Percentiles rank a stretch among this genome's conserved stretches.
Evolutionary conservation across 2,797 vertebrate genomes (phyloP).

Genomic region (Pipistrellus nathusii): DNA sequence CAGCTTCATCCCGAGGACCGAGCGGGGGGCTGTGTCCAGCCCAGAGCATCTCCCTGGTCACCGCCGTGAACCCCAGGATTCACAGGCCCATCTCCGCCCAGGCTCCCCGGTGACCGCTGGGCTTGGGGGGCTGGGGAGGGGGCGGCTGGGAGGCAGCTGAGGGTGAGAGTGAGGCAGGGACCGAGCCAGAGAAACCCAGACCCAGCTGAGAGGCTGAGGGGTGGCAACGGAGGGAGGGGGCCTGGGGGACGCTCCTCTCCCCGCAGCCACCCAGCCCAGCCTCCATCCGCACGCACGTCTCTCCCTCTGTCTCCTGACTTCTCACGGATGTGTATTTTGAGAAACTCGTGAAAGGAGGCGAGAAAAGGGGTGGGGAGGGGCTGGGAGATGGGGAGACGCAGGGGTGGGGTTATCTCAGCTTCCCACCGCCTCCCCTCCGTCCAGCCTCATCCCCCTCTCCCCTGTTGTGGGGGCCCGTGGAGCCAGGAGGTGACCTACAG

Average conservation of each 20-base stretch:
- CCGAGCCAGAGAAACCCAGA: neutral
- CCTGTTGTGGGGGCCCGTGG: neutral
- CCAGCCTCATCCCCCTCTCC: neutral
- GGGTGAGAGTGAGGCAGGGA: neutral
- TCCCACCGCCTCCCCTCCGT: neutral
- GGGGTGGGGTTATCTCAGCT: conserved; percentile 67
- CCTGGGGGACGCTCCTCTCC: neutral
- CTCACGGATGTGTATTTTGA: conserved; percentile 74
- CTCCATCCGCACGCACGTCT: conserved; percentile 44
- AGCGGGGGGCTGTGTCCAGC: neutral
- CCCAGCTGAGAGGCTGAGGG: neutral
- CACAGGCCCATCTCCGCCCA: neutral
- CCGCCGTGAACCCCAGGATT: neutral
- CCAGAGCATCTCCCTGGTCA: neutral
- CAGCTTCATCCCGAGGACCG: neutral
- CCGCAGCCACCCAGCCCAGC: neutral
- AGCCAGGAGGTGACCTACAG: conserved; percentile 1
- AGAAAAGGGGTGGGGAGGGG: conserved; percentile 80
- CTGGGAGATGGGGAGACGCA: conserved; percentile 58
- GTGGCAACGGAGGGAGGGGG: neutral
- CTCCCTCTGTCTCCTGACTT: conserved; percentile 74
- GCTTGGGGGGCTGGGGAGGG: neutral
- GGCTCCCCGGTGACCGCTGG: neutral
- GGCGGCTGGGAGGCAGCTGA: neutral
- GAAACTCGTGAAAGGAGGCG: conserved; percentile 79